Base-by-base conservation (phyloP, 2,113 vertebrate genomes). In the Jacana jacana region DNA sequence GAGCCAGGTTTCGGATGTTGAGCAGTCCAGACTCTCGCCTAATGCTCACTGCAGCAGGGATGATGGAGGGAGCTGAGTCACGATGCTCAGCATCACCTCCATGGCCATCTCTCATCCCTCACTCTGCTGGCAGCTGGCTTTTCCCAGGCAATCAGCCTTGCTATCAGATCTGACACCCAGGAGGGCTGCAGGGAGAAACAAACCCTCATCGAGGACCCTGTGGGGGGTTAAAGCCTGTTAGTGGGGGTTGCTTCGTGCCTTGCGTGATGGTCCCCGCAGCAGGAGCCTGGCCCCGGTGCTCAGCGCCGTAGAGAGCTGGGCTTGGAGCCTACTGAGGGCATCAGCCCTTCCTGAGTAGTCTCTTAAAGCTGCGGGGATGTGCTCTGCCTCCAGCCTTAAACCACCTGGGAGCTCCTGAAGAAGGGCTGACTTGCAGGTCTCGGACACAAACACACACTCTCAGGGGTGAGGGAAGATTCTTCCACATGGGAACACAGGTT, bases 71-170 rank as follows among this genome's bases (percentile, higher is more conserved):
- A 63, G 57, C 60, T 76, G 95, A 81, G 48, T 89, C 91, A 84
- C 12, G 1, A 51, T 6, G 2, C 88, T 27, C 46, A 90, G 76
- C 64, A 20, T 63, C 91, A 76, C 51, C 48, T 93, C 60, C 4
- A 1, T 2, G n/a, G 55, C 65, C 75, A 54, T 35, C 66, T 77
- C 93, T 81, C 57, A 60, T 84, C 46, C 51, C 84, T 86, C 0
- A 0, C 51, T 84, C 64, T 0, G 6, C 84, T 61, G 51, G 80
- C 0, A 1, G 64, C 42, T 10, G 1, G 23, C 69, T 94, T 81
- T 91, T 87, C 77, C 84, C 69, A 30, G 8, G 89, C 61, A 95
- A 92, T 95, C 72, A 94, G 73, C 68, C 57, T 37, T 81, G 73
- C 78, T 94, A 69, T 92, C 69, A 60, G n/a, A 66, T 17, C 28